Conservation (phyloP, 2,888 invertebrate genomes). For the Pimpla rufipes region DNA sequence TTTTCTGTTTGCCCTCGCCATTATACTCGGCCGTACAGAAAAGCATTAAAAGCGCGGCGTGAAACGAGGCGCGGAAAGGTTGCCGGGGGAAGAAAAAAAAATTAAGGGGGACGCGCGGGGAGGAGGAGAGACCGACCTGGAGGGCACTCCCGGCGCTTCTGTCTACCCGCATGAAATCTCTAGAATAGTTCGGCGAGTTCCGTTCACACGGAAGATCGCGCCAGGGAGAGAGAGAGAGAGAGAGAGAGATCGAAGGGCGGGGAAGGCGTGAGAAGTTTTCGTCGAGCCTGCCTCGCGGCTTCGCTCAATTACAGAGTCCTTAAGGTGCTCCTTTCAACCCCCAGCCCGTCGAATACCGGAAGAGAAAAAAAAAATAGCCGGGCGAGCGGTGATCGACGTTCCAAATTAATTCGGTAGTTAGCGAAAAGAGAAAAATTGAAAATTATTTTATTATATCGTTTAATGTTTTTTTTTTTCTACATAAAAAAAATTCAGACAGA, state of each 20-base stretch:
- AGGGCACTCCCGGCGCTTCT: slow-evolving; percentile 50
- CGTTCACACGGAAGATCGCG: slow-evolving; percentile 75
- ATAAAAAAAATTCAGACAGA: too few species aligned
- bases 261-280: slow-evolving; percentile 65
- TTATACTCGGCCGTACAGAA: slow-evolving; percentile 43
- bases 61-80: slow-evolving; percentile 55
- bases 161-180: slow-evolving; percentile 68
- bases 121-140: slow-evolving; percentile 42
- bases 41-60: slow-evolving; percentile 48
- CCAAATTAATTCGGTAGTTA: slow-evolving; percentile 4
- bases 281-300: slow-evolving; percentile 39
- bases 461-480: background rate
- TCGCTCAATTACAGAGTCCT: slow-evolving; percentile 14
- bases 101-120: background rate
- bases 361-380: background rate
- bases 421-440: background rate
- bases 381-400: background rate
- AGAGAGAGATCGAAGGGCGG: slow-evolving; percentile 29
- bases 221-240: too few species aligned
- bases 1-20: slow-evolving; percentile 55
- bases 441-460: background rate
- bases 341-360: background rate
- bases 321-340: background rate
- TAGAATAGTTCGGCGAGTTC: slow-evolving; percentile 70
- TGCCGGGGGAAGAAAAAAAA: slow-evolving; percentile 42